Evolutionary conservation across 2,113 vertebrate genomes (phyloP), one percentile per base, ranked within the genome.

Genomic region (Puntigrus tetrazona): DNA sequence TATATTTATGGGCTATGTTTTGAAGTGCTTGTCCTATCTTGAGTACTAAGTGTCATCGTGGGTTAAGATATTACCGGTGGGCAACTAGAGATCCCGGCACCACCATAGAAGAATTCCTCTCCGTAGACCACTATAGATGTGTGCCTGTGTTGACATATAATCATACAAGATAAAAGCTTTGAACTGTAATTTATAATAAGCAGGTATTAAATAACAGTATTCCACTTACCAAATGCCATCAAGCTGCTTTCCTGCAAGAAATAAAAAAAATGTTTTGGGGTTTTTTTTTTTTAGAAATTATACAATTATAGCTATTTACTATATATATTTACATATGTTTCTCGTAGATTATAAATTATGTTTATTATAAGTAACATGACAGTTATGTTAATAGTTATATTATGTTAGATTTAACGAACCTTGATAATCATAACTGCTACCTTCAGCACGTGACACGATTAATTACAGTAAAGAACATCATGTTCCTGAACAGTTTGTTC

Each of bases 191-290:
- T 4, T 25, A 3, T 74, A 27, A 27, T 16, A 9, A 5, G 22
- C 2, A 18, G 2, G 27, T 27, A 47, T 74, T 45, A 25, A 72
- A 22, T 34, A 38, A 20, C 20, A 11, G 70, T 25, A 31, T 45
- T 74, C 41, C 20, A 95, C 97, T 92, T 93, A 99, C 98, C 98
- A 99, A 91, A 99, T 99, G 73, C 98, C 98, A 91, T 99, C 98
- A 89, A 99, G 95, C 87, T 99, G 98, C 91, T 99, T 99, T 82
- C 98, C 98, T 98, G 94, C 72, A 89, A 92, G 78, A 94, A 82
- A 90, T 45, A 78, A 90, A 20, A 25, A n/a, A n/a, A n/a, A n/a
- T n/a, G n/a, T n/a, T n/a, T n/a, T n/a, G n/a, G n/a, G n/a, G n/a
- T n/a, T n/a, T n/a, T n/a, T n/a, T 31, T 6, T 31, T 63, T 50